Conservation (phyloP, 2,797 vertebrate genomes). For the Syngnathus rostellatus region DNA sequence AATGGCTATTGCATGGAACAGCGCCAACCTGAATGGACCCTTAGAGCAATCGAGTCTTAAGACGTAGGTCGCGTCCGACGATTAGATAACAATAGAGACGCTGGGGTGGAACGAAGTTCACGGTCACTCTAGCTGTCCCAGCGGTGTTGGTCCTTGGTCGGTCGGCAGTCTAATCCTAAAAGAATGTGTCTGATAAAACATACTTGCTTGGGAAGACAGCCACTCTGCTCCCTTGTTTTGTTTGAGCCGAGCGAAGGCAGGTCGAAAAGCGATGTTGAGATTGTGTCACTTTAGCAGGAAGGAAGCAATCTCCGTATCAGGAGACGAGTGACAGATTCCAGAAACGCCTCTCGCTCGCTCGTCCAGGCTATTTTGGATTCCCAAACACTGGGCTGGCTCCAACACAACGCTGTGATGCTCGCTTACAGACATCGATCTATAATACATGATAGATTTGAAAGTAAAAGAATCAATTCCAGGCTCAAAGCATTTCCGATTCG, state of each 20-base stretch:
- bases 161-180: background rate
- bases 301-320: background rate
- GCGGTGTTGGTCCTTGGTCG: background rate
- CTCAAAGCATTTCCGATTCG: background rate
- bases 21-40: too few relatives aligned
- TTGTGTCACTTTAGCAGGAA: constrained; percentile 5
- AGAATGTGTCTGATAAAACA: background rate
- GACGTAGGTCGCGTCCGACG: too few relatives aligned
- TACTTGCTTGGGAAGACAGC: background rate
- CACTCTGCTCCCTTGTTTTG: background rate
- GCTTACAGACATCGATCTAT: background rate
- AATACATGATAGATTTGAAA: background rate
- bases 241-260: background rate
- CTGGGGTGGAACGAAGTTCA: too few relatives aligned
- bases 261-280: background rate
- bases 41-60: too few relatives aligned
- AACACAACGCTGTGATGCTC: background rate
- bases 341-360: background rate
- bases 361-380: background rate
- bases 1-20: too few relatives aligned
- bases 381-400: background rate
- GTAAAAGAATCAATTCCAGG: background rate
- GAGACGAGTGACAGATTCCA: background rate
- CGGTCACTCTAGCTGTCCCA: background rate
- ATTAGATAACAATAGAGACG: too few relatives aligned